phyloP scores from a whole-genome alignment of 2,113 vertebrate species.

The Chionodraco myersi region DNA sequence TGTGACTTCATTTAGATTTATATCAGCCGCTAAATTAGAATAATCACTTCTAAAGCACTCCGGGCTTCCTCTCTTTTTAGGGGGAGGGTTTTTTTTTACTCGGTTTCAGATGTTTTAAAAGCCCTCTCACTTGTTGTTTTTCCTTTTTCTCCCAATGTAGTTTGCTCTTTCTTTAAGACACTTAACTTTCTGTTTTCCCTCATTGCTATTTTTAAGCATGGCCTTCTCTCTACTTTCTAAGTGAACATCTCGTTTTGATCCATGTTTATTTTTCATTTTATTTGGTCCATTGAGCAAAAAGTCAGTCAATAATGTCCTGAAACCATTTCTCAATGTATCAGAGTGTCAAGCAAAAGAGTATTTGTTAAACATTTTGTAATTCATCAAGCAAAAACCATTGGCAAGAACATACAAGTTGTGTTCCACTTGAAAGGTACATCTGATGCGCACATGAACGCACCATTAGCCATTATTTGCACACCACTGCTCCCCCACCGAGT shows the following conservation, averaged over 20 bases:
- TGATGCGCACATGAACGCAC: slow-evolving; percentile 17
- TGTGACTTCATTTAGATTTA: slow-evolving; percentile 99
- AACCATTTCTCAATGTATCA: too few species aligned
- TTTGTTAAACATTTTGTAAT: too few species aligned
- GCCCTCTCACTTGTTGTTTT: slow-evolving; percentile 1
- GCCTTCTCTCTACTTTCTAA: not conserved
- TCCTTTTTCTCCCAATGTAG: not conserved
- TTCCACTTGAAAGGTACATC: slow-evolving; percentile 6
- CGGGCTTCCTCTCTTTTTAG: slow-evolving; percentile 79
- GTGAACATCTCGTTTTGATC: not conserved
- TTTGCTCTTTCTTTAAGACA: not conserved
- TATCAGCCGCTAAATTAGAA: slow-evolving; percentile 98
- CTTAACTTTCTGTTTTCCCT: not conserved
- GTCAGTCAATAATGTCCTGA: too few species aligned
- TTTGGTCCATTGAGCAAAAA: not conserved
- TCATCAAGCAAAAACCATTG: too few species aligned
- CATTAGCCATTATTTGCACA: slow-evolving; percentile 42
- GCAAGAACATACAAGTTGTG: not conserved
- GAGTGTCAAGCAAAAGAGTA: too few species aligned
- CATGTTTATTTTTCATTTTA: not conserved
- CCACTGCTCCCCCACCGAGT: slow-evolving; percentile 3
- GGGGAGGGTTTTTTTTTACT: not conserved
- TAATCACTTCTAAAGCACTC: slow-evolving; percentile 95
- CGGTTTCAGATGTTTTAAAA: slow-evolving; percentile 34
- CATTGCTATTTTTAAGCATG: too few species aligned